These are phyloP conservation scores for Daubentonia madagascariensis DNA, from an alignment of 2,113 vertebrate genomes.

Conservation along the genomic window DNA sequence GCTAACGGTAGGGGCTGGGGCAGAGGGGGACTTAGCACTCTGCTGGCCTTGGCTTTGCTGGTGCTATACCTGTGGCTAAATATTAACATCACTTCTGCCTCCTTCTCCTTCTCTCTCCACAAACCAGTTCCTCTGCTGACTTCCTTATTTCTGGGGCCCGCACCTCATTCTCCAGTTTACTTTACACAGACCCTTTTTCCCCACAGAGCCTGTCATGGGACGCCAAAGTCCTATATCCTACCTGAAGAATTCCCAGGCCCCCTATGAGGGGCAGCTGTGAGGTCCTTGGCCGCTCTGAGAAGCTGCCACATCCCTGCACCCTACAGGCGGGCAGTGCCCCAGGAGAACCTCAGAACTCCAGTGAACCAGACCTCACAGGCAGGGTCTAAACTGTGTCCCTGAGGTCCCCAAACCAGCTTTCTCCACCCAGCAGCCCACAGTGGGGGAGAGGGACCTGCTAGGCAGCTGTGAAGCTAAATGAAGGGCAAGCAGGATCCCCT, in stretches of 20 bases:
- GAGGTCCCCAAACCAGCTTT: background rate
- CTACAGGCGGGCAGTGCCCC: background rate
- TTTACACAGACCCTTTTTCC: background rate
- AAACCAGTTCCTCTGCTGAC: constrained; percentile 60
- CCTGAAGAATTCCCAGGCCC: background rate
- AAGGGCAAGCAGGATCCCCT: background rate
- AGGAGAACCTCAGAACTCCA: background rate
- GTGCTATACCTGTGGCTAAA: background rate
- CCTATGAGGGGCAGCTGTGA: background rate
- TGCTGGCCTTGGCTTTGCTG: background rate
- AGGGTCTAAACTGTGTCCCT: background rate
- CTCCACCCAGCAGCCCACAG: background rate
- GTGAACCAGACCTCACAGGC: background rate
- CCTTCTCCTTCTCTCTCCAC: background rate
- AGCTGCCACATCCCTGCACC: background rate
- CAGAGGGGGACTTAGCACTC: background rate
- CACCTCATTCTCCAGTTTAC: background rate
- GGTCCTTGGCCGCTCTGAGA: background rate
- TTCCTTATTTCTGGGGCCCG: constrained; percentile 48
- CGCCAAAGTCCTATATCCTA: background rate
- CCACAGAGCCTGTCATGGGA: background rate
- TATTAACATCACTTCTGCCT: background rate
- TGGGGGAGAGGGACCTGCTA: rapidly evolving
- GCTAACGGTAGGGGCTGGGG: too few species aligned
- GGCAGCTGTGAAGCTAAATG: background rate